Percentiles rank a stretch among this genome's conserved stretches.
These are phyloP conservation scores for Rostratula benghalensis DNA, from an alignment of 2,113 vertebrate genomes.

Conservation along the genomic window DNA sequence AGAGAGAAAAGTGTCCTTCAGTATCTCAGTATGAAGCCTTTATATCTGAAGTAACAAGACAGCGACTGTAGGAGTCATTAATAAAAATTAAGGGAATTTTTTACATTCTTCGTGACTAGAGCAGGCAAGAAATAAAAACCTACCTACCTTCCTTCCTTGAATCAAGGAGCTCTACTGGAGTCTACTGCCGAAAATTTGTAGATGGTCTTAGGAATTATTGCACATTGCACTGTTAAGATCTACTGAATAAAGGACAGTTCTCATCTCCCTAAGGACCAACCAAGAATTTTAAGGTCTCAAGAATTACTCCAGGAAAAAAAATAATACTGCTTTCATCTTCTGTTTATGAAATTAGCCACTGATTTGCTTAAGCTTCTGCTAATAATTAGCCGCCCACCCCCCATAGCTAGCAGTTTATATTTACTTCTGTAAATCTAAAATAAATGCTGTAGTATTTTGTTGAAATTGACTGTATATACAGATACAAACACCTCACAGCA, in stretches of 20 bases:
- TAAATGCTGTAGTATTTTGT: slow-evolving; percentile 79
- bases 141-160: slow-evolving; percentile 89
- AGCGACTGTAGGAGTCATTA: slow-evolving; percentile 82
- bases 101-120: slow-evolving; percentile 81
- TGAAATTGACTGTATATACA: slow-evolving; percentile 74
- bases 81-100: slow-evolving; percentile 72
- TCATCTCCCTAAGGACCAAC: slow-evolving; percentile 78
- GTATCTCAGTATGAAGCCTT: slow-evolving; percentile 89
- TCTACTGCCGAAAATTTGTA: slow-evolving; percentile 79
- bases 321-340: slow-evolving; percentile 60
- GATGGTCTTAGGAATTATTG: slow-evolving; percentile 79
- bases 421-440: slow-evolving; percentile 77
- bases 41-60: slow-evolving; percentile 88
- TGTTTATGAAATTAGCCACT: slow-evolving; percentile 73
- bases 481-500: slow-evolving; percentile 68
- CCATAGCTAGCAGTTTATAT: slow-evolving; percentile 70
- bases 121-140: slow-evolving; percentile 82
- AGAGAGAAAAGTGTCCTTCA: slow-evolving; percentile 94
- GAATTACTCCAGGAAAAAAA: slow-evolving; percentile 73
- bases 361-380: slow-evolving; percentile 79
- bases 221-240: slow-evolving; percentile 81
- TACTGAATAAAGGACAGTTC: slow-evolving; percentile 78
- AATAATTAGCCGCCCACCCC: slow-evolving; percentile 53
- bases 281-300: slow-evolving; percentile 79
- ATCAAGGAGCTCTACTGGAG: slow-evolving; percentile 94